Conservation (phyloP, 2,797 vertebrate species). For the Eremophila alpestris region DNA sequence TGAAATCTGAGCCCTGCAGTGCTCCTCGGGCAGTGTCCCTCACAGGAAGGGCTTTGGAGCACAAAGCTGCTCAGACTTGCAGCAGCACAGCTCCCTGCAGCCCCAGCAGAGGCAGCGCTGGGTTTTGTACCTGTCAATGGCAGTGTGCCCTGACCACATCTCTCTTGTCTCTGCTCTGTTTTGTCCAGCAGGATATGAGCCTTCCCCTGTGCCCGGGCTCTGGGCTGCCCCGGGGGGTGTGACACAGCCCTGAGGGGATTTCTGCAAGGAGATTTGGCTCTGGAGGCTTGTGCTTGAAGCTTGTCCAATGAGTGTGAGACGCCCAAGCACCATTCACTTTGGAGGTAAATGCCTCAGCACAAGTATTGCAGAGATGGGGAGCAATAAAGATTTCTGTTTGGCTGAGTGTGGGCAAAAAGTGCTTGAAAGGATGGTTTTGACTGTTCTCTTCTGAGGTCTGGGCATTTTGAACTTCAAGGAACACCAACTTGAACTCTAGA, state of each 20-base stretch:
- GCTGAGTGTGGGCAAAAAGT: not conserved
- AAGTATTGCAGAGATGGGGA: conserved; percentile 14
- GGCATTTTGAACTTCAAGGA: not conserved
- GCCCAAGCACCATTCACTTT: conserved; percentile 58
- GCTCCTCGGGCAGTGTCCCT: not conserved
- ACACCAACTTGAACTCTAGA: not conserved
- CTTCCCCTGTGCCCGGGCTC: conserved; percentile 20
- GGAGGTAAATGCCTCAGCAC: conserved; percentile 55
- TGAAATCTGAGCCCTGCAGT: not conserved
- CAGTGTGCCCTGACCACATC: not conserved
- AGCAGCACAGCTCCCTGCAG: not conserved
- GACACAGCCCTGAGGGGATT: conserved; percentile 20
- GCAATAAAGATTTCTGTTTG: not conserved
- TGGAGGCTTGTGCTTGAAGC: conserved; percentile 55
- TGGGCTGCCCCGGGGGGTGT: conserved; percentile 42
- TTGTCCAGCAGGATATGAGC: conserved; percentile 51
- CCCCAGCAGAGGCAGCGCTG: not conserved
- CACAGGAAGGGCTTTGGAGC: not conserved
- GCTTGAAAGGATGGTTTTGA: not conserved
- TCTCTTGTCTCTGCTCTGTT: conserved; percentile 41
- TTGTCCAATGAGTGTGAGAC: conserved; percentile 67
- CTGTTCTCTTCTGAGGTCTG: not conserved
- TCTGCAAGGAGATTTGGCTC: conserved; percentile 45
- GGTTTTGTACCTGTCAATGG: not conserved
- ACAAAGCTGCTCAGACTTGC: not conserved